Evolutionary conservation across 2,113 vertebrate species (phyloP).

Genomic region (Chamaea fasciata): DNA sequence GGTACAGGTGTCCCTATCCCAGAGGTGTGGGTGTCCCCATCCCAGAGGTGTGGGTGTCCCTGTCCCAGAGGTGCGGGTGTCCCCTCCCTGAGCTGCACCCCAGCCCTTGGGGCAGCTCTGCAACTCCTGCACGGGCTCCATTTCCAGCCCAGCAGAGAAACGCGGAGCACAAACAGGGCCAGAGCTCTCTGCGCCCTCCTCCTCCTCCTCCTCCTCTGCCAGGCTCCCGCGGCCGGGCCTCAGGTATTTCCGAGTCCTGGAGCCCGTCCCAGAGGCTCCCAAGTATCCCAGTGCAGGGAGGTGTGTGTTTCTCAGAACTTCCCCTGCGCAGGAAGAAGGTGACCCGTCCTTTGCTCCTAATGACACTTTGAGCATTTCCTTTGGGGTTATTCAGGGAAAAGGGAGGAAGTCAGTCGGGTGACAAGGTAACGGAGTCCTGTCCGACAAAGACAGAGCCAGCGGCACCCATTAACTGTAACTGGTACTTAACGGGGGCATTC

Average conservation of each 20-base stretch:
- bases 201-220: neutral
- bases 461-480: neutral
- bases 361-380: conserved; percentile 70
- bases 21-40: fast-evolving
- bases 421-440: conserved; percentile 35
- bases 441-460: neutral
- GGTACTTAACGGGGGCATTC: neutral
- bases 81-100: neutral
- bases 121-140: neutral
- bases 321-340: neutral
- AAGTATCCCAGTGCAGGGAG: neutral
- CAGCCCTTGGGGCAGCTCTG: neutral
- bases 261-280: neutral
- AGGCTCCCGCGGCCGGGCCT: neutral
- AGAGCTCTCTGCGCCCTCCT: neutral
- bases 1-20: fast-evolving
- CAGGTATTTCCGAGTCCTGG: neutral
- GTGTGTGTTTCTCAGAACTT: neutral
- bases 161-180: fast-evolving
- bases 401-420: conserved; percentile 73
- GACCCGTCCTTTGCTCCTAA: neutral
- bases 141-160: neutral
- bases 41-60: neutral
- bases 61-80: fast-evolving
- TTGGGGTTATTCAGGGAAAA: conserved; percentile 75